Base-by-base conservation (phyloP, 2,797 vertebrate genomes). In the Sebastes steindachneri region DNA sequence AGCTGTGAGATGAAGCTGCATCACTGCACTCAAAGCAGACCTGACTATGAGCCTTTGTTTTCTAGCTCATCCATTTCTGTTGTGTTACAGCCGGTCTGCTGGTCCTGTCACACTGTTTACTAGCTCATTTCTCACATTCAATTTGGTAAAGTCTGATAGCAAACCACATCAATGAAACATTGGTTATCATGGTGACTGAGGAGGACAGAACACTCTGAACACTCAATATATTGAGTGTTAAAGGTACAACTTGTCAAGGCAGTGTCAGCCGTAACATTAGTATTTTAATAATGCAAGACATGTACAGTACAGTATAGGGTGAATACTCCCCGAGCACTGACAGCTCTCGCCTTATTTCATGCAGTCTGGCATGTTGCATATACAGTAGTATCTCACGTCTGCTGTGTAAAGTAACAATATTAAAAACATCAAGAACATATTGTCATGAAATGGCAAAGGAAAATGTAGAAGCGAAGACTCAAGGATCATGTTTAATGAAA, bases 401-500 rank as follows among this genome's bases (percentile, higher is more conserved):
- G 35, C 31, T 53, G 28, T 37, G n/a, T 58, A 55, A 0, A 1
- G 11, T 58, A n/a, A 60, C 69, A 62, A 63, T 28, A 55, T 71
- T 62, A 58, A 54, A 72, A 25, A 53, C 5, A 54, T 9, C 8
- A 26, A 62, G 28, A 7, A 21, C 7, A 17, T 19, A 21, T 48
- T n/a, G 3, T 68, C 19, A 72, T 65, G 15, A 73, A 64, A 48
- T 19, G 11, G 62, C 9, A n/a, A 33, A 19, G 25, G 58, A 68
- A 33, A 72, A 68, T 0, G 3, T 0, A 21, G 23, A 58, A 45
- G 37, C 11, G 10, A 54, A 17, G 0, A 17, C 21, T 63, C 15
- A 33, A 29, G 28, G 41, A 63, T 80, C 21, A 64, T 29, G 2
- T 86, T 67, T 68, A 63, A 77, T 81, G 19, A 77, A 75, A 80